Conservation (phyloP, 2,888 invertebrate genomes). For the Cerastoderma edule region DNA sequence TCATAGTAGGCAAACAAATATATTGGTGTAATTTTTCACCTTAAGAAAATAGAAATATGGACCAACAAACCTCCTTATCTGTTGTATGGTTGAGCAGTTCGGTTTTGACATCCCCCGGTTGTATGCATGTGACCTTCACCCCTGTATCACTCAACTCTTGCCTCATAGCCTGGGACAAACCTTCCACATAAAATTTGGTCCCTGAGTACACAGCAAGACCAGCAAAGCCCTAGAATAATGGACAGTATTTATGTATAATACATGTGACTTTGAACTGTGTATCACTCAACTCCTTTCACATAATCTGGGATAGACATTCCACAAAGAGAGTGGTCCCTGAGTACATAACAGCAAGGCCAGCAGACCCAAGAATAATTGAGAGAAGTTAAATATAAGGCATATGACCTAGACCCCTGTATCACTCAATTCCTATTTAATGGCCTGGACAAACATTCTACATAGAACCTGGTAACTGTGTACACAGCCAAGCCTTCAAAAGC, state of each 20-base stretch:
- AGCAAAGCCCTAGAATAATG: constrained; percentile 79
- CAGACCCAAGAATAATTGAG: too few relatives aligned
- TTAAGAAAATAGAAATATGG: background rate
- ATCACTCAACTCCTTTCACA: too few relatives aligned
- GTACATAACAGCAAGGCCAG: too few relatives aligned
- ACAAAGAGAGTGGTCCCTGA: too few relatives aligned
- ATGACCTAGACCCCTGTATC: constrained; percentile 82
- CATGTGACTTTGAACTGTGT: too few relatives aligned
- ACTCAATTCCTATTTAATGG: constrained; percentile 82
- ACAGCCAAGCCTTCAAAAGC: constrained; percentile 84
- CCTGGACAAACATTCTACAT: constrained; percentile 84
- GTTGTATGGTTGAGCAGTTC: constrained; percentile 80
- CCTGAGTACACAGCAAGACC: constrained; percentile 84
- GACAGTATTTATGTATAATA: too few relatives aligned
- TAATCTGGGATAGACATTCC: too few relatives aligned
- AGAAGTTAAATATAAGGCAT: too few relatives aligned
- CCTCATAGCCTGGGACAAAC: constrained; percentile 83
- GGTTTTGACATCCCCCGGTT: constrained; percentile 84
- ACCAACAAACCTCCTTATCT: constrained; percentile 79
- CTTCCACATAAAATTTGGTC: constrained; percentile 84
- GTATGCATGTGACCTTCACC: constrained; percentile 83
- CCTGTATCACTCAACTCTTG: constrained; percentile 81
- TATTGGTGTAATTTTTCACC: too few relatives aligned
- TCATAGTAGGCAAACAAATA: too few relatives aligned
- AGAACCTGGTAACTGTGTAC: constrained; percentile 84